phyloP scores from a whole-genome alignment of 2,113 vertebrate genomes.

The Psittacula cyanocephala region DNA sequence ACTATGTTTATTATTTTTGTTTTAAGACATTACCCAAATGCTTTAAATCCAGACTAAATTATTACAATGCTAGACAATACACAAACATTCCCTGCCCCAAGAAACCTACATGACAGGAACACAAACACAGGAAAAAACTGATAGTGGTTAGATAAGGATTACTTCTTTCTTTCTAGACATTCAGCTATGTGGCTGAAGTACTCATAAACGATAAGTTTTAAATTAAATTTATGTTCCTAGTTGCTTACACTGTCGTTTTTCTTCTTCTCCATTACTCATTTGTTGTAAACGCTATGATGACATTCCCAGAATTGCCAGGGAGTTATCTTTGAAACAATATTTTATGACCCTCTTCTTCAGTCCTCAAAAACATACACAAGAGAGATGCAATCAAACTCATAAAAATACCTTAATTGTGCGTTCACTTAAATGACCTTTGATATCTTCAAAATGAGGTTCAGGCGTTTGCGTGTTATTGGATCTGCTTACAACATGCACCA shows the following conservation, averaged over 20 bases:
- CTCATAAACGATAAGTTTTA: slow-evolving; percentile 43
- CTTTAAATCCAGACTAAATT: slow-evolving; percentile 56
- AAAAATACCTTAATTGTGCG: slow-evolving; percentile 44
- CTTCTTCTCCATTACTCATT: slow-evolving; percentile 38
- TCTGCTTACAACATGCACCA: background rate
- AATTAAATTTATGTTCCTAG: slow-evolving; percentile 47
- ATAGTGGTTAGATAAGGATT: slow-evolving; percentile 52
- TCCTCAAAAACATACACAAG: slow-evolving; percentile 30
- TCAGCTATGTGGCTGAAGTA: background rate
- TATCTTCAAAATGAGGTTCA: slow-evolving; percentile 47
- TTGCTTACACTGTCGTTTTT: slow-evolving; percentile 46
- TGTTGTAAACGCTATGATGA: slow-evolving; percentile 37
- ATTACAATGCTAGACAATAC: slow-evolving; percentile 48
- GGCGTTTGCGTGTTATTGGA: background rate
- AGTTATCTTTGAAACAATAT: slow-evolving; percentile 39
- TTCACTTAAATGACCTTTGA: slow-evolving; percentile 49
- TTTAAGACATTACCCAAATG: slow-evolving; percentile 43
- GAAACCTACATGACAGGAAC: slow-evolving; percentile 21
- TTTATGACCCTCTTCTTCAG: slow-evolving; percentile 53
- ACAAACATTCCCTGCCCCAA: slow-evolving; percentile 49
- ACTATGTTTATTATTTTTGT: slow-evolving; percentile 50
- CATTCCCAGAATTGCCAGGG: slow-evolving; percentile 45
- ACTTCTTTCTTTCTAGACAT: slow-evolving; percentile 11
- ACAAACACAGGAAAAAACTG: slow-evolving; percentile 27
- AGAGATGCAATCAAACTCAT: slow-evolving; percentile 38